These are phyloP conservation scores for Neodontobutis hainanensis DNA, from an alignment of 2,113 vertebrate species.

Conservation along the genomic window DNA sequence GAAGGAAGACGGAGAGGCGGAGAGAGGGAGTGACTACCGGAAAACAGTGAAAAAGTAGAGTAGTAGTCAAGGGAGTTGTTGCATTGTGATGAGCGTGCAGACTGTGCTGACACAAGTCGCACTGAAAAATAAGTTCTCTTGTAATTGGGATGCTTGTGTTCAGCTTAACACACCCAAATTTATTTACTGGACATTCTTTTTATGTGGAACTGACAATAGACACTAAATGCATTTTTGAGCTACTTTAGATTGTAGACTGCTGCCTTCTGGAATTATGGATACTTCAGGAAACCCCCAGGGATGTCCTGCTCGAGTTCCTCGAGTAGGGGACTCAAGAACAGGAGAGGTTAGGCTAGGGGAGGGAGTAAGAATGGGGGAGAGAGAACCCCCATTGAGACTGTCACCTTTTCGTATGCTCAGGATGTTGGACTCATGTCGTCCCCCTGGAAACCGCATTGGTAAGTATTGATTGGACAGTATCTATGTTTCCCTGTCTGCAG, in stretches of 20 bases:
- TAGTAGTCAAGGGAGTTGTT: constrained; percentile 59
- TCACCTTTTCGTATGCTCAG: constrained; percentile 80
- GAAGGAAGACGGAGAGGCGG: constrained; percentile 36
- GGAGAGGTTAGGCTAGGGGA: constrained; percentile 58
- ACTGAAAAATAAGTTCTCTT: constrained; percentile 22
- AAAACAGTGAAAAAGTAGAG: constrained; percentile 52
- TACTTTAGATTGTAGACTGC: constrained; percentile 8
- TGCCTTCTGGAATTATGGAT: constrained; percentile 48
- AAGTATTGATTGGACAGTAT: constrained; percentile 45
- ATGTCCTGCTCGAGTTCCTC: constrained; percentile 35
- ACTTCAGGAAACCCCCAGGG: constrained; percentile 53
- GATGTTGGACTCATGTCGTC: constrained; percentile 73
- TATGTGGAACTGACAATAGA: background rate
- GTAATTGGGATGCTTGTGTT: constrained; percentile 5
- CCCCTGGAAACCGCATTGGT: constrained; percentile 75
- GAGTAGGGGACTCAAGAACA: constrained; percentile 41
- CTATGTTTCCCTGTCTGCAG: too few species aligned
- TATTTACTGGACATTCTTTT: constrained; percentile 12
- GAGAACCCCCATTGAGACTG: constrained; percentile 67
- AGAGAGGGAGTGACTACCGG: constrained; percentile 53
- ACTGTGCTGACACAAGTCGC: constrained; percentile 24
- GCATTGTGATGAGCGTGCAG: constrained; percentile 52
- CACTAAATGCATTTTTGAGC: constrained; percentile 15
- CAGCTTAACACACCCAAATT: constrained; percentile 11
- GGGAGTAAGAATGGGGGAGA: constrained; percentile 58